Percentiles rank a stretch among this genome's conserved stretches.
Evolutionary conservation across 2,797 vertebrate genomes (phyloP).

Genomic region (Sebastes nivosus): DNA sequence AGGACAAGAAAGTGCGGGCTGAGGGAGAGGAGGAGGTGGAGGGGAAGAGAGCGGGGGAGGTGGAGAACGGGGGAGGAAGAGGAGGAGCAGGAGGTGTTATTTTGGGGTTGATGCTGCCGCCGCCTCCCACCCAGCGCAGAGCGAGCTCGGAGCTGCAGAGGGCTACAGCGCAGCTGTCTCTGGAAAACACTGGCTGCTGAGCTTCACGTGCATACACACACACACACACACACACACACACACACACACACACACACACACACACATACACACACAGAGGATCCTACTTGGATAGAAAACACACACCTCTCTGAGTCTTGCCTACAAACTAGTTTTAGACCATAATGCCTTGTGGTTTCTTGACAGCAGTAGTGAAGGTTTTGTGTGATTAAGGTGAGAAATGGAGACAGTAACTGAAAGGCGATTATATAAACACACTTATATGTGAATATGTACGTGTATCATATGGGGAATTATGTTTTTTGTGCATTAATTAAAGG

Average conservation of each 20-base stretch:
- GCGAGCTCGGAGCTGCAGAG: conserved; percentile 91
- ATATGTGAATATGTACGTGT: background rate
- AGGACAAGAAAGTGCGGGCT: conserved; percentile 82
- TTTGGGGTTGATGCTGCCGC: conserved; percentile 67
- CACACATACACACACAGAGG: conserved; percentile 15
- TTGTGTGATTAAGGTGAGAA: background rate
- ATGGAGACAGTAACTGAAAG: background rate
- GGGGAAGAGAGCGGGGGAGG: conserved; percentile 20
- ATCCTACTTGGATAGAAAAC: background rate
- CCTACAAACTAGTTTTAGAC: conserved; percentile 6
- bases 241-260: conserved; percentile 3
- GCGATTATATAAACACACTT: background rate
- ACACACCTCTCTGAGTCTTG: conserved; percentile 15
- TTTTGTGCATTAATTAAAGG: conserved; percentile 24
- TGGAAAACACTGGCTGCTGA: conserved; percentile 91
- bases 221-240: conserved; percentile 1
- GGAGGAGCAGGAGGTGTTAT: conserved; percentile 38
- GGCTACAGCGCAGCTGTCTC: conserved; percentile 91
- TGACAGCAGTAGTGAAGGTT: conserved; percentile 14
- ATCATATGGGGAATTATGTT: background rate
- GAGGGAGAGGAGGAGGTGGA: conserved; percentile 52
- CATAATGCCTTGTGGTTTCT: conserved; percentile 8
- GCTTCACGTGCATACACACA: background rate
- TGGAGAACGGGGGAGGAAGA: conserved; percentile 54
- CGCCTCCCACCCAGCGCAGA: conserved; percentile 79